A percentile compares a stretch with the other conserved stretches of the same genome.
phyloP scores from a whole-genome alignment of 92 coral and sea anemone species.

The Scolanthus callimorphus region DNA sequence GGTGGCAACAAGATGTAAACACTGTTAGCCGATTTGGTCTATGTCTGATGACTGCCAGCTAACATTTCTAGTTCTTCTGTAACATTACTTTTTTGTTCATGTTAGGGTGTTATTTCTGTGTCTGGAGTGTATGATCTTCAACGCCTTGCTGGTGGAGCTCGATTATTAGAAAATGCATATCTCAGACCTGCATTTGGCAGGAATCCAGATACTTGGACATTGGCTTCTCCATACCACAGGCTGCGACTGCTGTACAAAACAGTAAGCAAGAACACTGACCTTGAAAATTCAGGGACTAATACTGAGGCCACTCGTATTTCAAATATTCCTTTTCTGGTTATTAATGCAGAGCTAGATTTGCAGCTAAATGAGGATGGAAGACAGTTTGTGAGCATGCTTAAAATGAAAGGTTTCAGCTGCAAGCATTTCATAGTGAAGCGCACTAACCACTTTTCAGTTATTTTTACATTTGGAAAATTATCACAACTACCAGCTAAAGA shows the following conservation, averaged over 20 bases:
- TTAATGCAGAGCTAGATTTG: slow-evolving; percentile 48
- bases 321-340: slow-evolving; percentile 34
- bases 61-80: too few relatives aligned
- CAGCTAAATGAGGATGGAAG: slow-evolving; percentile 36
- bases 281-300: neutral
- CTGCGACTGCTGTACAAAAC: neutral
- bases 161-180: slow-evolving; percentile 9
- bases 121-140: slow-evolving; percentile 57
- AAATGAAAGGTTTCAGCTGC: slow-evolving; percentile 4
- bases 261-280: neutral
- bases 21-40: too few relatives aligned
- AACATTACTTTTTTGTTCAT: neutral
- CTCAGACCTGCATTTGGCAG: slow-evolving; percentile 51
- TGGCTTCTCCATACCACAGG: slow-evolving; percentile 46
- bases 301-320: neutral
- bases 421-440: slow-evolving; percentile 15
- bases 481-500: neutral
- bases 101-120: slow-evolving; percentile 51
- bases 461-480: slow-evolving; percentile 22
- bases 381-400: slow-evolving; percentile 25
- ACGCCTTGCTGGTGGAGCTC: slow-evolving; percentile 20
- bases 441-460: slow-evolving; percentile 41
- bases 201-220: slow-evolving; percentile 18
- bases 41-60: too few relatives aligned
- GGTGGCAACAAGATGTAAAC: too few relatives aligned